phyloP scores from a whole-genome alignment of 1,140 invertebrate species.

The Potamilus streckersoni region DNA sequence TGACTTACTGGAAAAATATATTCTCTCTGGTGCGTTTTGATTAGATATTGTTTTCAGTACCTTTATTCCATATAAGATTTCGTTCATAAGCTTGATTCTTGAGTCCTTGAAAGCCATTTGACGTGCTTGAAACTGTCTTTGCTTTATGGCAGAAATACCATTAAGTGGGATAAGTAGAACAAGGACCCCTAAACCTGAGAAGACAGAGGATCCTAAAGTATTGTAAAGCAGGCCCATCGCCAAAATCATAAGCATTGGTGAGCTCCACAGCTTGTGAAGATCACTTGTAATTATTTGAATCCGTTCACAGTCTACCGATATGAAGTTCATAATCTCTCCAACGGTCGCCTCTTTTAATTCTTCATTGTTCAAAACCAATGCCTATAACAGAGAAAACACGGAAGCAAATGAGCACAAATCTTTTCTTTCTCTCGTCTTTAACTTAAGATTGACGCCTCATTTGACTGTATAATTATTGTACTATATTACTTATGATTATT shows the following conservation, averaged over 20 bases:
- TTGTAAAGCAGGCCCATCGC: constrained; percentile 91
- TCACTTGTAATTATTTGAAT: constrained; percentile 68
- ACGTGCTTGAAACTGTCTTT: constrained; percentile 70
- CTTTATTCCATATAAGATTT: constrained; percentile 70
- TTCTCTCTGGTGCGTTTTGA: too few species aligned
- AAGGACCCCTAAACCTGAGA: constrained; percentile 66
- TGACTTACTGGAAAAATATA: too few species aligned
- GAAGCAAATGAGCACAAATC: too few species aligned
- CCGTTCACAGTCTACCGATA: constrained; percentile 70
- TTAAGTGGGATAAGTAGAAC: constrained; percentile 76
- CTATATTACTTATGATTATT: constrained; percentile 68
- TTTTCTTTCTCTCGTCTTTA: too few species aligned
- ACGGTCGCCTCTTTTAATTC: constrained; percentile 64
- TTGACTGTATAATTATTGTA: too few species aligned
- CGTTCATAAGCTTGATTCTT: constrained; percentile 69
- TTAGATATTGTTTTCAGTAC: constrained; percentile 67
- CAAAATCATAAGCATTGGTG: constrained; percentile 88
- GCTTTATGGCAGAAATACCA: constrained; percentile 85
- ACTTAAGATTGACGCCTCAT: too few species aligned
- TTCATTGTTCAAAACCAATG: constrained; percentile 45
- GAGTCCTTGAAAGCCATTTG: constrained; percentile 73
- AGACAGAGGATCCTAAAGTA: constrained; percentile 70
- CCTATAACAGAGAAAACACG: constrained; percentile 23
- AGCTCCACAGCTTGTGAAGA: constrained; percentile 96
- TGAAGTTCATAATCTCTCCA: constrained; percentile 74